These are phyloP conservation scores for Smittia sp. DNA, from an alignment of 2,888 invertebrate species.

Conservation along the genomic window DNA sequence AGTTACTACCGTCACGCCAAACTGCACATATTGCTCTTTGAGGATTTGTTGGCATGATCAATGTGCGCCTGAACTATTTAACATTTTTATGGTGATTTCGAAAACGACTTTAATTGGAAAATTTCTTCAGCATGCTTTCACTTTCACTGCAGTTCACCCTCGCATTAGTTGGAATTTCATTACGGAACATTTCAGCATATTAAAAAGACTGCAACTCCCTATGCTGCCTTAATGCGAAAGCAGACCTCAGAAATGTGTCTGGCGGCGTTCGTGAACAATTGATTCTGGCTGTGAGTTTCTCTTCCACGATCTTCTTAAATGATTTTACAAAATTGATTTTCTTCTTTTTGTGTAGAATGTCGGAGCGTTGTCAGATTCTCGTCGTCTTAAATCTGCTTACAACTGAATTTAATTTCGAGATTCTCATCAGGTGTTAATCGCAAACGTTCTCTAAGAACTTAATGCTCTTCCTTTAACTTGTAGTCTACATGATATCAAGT, in stretches of 20 bases:
- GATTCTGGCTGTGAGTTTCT: background rate
- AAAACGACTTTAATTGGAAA: slow-evolving; percentile 25
- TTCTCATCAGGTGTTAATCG: background rate
- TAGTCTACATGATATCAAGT: background rate
- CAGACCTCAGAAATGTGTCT: background rate
- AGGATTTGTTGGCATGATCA: background rate
- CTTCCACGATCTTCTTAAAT: background rate
- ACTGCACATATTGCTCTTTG: slow-evolving; percentile 7
- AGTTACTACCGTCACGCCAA: slow-evolving; percentile 4
- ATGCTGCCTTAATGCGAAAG: background rate
- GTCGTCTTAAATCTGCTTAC: no score
- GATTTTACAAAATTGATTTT: background rate
- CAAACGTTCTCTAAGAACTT: background rate
- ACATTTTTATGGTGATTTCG: slow-evolving; percentile 21
- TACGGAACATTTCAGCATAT: slow-evolving; percentile 16
- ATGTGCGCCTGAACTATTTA: background rate
- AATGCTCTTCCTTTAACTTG: background rate
- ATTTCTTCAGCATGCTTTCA: background rate
- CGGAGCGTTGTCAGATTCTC: no score
- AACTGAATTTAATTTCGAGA: no score
- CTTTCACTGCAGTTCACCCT: background rate
- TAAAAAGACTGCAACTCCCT: background rate
- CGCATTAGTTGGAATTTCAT: slow-evolving; percentile 16
- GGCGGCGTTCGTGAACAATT: background rate
- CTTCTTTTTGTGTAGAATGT: no score